These are phyloP conservation scores for Buceros bicornis DNA, from an alignment of 2,797 vertebrate genomes.

Conservation along the genomic window DNA sequence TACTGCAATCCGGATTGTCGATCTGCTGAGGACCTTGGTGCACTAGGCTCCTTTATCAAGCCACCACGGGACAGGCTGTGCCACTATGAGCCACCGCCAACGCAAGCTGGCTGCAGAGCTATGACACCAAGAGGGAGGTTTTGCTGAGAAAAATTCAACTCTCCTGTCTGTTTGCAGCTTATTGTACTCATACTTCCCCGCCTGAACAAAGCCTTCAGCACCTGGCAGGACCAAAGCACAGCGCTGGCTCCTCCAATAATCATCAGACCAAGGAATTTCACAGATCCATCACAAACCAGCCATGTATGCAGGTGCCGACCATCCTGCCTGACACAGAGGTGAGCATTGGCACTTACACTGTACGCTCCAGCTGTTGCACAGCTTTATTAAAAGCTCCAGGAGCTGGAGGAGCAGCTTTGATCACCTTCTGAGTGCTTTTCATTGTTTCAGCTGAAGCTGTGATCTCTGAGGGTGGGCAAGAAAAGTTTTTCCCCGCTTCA, in stretches of 20 bases:
- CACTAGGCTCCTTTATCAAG: neutral
- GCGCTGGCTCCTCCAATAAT: neutral
- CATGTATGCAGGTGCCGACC: fast-evolving
- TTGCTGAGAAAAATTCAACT: neutral
- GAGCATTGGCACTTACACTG: neutral
- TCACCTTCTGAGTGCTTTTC: neutral
- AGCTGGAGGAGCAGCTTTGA: neutral
- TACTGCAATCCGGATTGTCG: fast-evolving
- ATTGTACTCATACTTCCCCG: neutral
- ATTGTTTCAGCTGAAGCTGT: neutral
- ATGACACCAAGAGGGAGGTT: neutral
- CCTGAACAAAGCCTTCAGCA: neutral
- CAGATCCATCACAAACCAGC: fast-evolving
- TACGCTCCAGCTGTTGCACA: neutral
- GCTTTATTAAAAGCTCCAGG: neutral
- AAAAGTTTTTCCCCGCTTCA: neutral
- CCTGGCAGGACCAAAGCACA: neutral
- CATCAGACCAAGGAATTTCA: neutral
- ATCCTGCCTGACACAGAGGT: neutral
- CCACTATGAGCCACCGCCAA: fast-evolving
- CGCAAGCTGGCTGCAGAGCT: neutral
- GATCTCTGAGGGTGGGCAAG: neutral
- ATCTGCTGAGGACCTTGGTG: no score
- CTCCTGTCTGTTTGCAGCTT: neutral
- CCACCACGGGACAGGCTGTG: fast-evolving